These are phyloP conservation scores for Lumbricus terrestris DNA, from an alignment of 2,888 invertebrate genomes.

Conservation along the genomic window DNA sequence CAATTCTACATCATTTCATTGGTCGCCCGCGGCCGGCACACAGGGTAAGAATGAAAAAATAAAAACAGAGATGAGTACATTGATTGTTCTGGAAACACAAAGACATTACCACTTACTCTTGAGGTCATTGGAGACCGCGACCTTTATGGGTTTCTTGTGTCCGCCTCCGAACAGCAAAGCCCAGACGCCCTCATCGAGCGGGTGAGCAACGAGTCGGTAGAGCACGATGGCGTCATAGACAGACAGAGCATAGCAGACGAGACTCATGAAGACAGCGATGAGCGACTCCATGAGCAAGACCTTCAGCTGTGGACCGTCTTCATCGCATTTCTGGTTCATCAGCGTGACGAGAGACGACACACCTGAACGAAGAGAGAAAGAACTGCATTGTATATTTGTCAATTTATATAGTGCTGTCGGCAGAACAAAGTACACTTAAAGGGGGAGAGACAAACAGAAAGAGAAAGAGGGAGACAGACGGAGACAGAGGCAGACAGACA, in stretches of 20 bases:
- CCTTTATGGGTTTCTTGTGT: slow-evolving; percentile 55
- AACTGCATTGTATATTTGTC: background rate
- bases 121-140: background rate
- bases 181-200: slow-evolving; percentile 76
- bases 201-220: slow-evolving; percentile 74
- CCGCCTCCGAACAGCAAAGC: slow-evolving; percentile 60
- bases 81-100: background rate
- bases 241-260: slow-evolving; percentile 87
- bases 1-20: too few species aligned
- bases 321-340: slow-evolving; percentile 88
- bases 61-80: background rate
- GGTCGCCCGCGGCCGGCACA: too few species aligned
- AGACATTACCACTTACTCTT: background rate
- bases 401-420: background rate
- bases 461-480: too few species aligned
- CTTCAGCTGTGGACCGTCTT: slow-evolving; percentile 86
- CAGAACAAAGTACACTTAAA: background rate
- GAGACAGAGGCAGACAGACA: too few species aligned
- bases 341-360: slow-evolving; percentile 88
- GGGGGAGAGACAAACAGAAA: too few species aligned
- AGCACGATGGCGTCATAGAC: slow-evolving; percentile 91
- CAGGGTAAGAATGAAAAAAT: background rate
- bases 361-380: slow-evolving; percentile 63
- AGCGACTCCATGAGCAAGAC: slow-evolving; percentile 90
- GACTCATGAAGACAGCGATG: slow-evolving; percentile 85